A percentile compares a stretch with the other conserved stretches of the same genome.
phyloP scores from a whole-genome alignment of 2,113 vertebrate genomes.

The Rhipidura dahli region DNA sequence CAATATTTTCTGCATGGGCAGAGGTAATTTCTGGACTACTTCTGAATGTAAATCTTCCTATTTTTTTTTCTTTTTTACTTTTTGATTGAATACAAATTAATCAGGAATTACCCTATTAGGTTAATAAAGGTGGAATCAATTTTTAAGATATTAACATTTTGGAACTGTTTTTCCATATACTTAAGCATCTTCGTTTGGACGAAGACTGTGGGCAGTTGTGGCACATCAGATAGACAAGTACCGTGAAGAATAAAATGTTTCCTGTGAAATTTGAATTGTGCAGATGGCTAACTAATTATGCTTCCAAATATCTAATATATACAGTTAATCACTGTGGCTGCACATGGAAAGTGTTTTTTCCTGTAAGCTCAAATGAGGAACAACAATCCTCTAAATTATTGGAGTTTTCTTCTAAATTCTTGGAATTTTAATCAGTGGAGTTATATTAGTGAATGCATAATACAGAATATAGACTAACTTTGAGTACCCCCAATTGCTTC shows the following conservation, averaged over 20 bases:
- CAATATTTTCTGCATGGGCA: background rate
- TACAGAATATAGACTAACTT: background rate
- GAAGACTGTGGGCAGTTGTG: background rate
- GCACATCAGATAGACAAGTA: background rate
- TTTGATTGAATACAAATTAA: background rate
- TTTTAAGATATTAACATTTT: background rate
- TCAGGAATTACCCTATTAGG: background rate
- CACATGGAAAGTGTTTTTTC: background rate
- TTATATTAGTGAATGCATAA: background rate
- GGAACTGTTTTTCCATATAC: background rate
- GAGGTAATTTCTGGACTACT: background rate
- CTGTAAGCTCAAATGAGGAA: background rate
- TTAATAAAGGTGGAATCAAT: background rate
- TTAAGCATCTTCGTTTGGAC: background rate
- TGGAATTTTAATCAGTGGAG: background rate
- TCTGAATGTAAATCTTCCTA: background rate
- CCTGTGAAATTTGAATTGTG: background rate
- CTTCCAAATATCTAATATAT: background rate
- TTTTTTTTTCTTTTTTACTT: background rate
- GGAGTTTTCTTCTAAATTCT: background rate
- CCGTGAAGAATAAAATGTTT: background rate
- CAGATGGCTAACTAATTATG: background rate
- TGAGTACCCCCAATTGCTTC: background rate
- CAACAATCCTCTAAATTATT: background rate
- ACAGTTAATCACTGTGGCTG: background rate